Base-by-base conservation (phyloP, 2,113 vertebrate species). In the Scomber japonicus region DNA sequence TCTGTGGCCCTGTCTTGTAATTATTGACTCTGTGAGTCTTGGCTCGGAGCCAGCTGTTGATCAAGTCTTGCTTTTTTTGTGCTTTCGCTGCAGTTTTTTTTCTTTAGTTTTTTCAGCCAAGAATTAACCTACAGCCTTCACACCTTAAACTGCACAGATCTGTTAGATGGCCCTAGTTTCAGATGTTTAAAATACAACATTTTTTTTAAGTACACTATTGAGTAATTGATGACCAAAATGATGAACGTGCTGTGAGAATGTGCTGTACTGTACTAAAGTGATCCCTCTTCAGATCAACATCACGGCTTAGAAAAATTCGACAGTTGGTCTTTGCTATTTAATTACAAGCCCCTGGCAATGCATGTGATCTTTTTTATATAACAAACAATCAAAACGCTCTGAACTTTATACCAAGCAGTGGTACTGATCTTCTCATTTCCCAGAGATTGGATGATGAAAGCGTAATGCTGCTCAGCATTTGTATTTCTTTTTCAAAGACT, bases 21-120 rank as follows among this genome's bases (percentile, higher is more conserved):
- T 78, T 78, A 84, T 72, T 19, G 71, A 82, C 60, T 68, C 44
- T 14, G 17, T 27, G 15, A 40, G 56, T 10, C 9, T 30, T 59
- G 73, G 30, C 11, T 17, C 5, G 40, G 16, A 4, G 54, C 64
- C 67, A 64, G 44, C 45, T 78, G 30, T 71, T 68, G 35, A 16
- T 44, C 73, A 71, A 70, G 71, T 50, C 49, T 19, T 71, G 13
- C 13, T n/a, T 46, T 19, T 30, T 45, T 31, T 30, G 21, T 21
- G 21, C 24, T 72, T 53, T 2, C 0, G 0, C 15, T 7, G 17
- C 11, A 68, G 16, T 16, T 27, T 27, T 27, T 27, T 27, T 27
- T 27, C 14, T 50, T 51, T 55, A 21, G 21, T 56, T 53, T 27
- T 13, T 9, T 2, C 35, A 59, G 67, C 45, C 48, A 53, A 72